phyloP scores from a whole-genome alignment of 2,113 vertebrate species.

The Bagarius yarrelli region DNA sequence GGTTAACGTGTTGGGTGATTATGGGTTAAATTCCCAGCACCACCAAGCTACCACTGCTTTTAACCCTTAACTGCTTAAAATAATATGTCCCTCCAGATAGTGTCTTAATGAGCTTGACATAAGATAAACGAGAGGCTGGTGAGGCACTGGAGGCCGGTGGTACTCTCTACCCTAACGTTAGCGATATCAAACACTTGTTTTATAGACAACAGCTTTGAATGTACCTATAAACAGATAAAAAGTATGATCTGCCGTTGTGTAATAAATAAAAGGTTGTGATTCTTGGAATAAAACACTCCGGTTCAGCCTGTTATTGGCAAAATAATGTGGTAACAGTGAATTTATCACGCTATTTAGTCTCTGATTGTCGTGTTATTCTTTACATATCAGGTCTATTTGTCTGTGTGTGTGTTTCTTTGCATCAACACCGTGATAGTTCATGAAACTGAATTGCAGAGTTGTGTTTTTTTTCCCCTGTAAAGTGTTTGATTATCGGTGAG shows the following conservation, averaged over 20 bases:
- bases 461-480: background rate
- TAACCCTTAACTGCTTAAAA: background rate
- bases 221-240: conserved; percentile 10
- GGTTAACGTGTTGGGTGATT: no score
- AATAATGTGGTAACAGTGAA: background rate
- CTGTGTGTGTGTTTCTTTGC: background rate
- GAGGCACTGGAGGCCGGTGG: no score
- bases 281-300: conserved; percentile 1
- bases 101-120: no score
- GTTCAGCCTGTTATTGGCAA: background rate
- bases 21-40: no score
- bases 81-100: no score
- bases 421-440: conserved; percentile 2
- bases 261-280: background rate
- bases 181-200: background rate
- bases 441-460: background rate
- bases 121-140: background rate
- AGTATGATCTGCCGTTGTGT: background rate
- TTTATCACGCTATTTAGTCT: background rate
- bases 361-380: background rate
- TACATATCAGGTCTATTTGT: background rate
- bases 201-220: background rate
- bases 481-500: background rate
- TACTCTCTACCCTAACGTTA: background rate
- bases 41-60: no score